Evolutionary conservation across 2,797 vertebrate species (phyloP), one percentile per base, ranked within the genome.

Genomic region (Pangasius macronema): DNA sequence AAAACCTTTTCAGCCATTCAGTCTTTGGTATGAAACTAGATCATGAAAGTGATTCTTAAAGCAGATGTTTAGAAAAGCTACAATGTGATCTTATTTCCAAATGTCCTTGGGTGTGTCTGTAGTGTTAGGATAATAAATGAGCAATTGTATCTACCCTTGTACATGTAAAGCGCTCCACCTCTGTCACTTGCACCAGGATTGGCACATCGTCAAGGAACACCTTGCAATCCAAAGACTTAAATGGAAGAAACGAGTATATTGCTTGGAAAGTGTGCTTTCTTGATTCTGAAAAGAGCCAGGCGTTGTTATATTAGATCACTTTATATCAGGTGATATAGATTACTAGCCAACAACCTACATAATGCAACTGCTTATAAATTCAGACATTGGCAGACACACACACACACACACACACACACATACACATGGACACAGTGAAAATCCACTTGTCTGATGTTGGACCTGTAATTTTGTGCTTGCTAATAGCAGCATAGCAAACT

Each of bases 91-190:
- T 63, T 22, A 51, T 51, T 65, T 67, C 16, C 5, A 59, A 61
- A 16, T 59, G 33, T 33, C 59, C 8, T 20, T 59, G 9, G 10
- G 2, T 27, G 46, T 83, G 30, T 27, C 18, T 61, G 51, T 46
- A 46, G 30, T 36, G 20, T 24, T 63, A 27, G 42, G 5, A 77
- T 61, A 59, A 63, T 36, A 59, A 16, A 46, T 22, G 55, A 51
- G 5, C 39, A 27, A 33, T 30, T 46, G 2, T 16, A 14, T 77
- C 57, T 86, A 91, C 88, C 88, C 84, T 91, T 90, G 92, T 89
- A 90, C 90, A 92, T 79, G 91, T 93, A n/a, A 93, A 90, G 82
- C 92, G 85, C 85, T 94, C 89, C 88, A 92, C 94, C 86, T 94
- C 91, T 67, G 91, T 92, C 87, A 92, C 91, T 65, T 83, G 89